Conservation (phyloP, 1,140 invertebrate species). For the Euwallacea similis region DNA sequence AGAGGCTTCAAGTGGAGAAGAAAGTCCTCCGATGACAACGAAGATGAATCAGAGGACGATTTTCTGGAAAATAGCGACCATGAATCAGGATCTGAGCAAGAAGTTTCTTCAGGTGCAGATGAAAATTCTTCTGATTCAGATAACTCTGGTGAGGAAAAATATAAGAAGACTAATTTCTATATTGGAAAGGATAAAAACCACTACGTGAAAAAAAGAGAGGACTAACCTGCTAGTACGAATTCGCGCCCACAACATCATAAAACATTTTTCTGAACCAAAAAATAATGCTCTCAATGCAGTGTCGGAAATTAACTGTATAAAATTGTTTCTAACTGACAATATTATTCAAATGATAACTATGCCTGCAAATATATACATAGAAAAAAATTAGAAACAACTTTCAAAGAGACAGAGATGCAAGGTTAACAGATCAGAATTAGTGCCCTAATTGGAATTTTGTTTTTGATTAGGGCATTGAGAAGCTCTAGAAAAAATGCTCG, state of each 20-base stretch:
- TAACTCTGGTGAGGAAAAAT: too few relatives aligned
- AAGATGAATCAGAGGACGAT: neutral
- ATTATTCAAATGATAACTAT: conserved; percentile 23
- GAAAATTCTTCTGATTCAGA: too few relatives aligned
- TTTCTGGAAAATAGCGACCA: conserved; percentile 5
- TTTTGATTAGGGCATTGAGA: conserved; percentile 19
- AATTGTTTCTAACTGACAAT: conserved; percentile 4
- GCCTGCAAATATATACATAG: conserved; percentile 22
- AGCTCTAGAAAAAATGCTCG: conserved; percentile 17
- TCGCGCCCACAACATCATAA: too few relatives aligned
- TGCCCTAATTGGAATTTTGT: conserved; percentile 27
- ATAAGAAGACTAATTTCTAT: too few relatives aligned
- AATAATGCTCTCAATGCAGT: conserved; percentile 15
- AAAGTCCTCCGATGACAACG: conserved; percentile 5
- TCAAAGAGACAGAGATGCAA: conserved; percentile 15
- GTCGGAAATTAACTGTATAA: conserved; percentile 17
- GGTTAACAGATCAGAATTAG: conserved; percentile 19
- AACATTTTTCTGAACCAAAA: conserved; percentile 32
- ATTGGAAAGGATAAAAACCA: too few relatives aligned
- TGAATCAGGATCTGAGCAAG: conserved; percentile 14
- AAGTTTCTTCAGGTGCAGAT: too few relatives aligned
- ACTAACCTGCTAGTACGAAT: too few relatives aligned
- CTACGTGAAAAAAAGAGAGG: too few relatives aligned
- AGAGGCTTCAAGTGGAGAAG: conserved; percentile 6
- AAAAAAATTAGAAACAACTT: conserved; percentile 7